phyloP scores from a whole-genome alignment of 2,797 vertebrate genomes.

The Cercopithecus diana region DNA sequence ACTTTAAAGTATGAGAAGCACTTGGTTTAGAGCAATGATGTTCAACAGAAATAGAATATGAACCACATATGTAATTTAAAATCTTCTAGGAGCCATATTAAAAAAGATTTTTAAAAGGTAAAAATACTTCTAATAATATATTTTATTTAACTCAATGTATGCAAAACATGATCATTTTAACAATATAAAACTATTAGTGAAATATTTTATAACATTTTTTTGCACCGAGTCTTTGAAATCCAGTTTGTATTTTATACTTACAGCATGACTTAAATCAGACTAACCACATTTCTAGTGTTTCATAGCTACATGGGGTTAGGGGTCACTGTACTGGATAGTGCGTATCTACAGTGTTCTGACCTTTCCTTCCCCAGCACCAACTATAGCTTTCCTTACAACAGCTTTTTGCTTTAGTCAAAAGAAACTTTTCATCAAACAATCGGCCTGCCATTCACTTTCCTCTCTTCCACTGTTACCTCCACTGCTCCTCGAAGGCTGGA shows the following conservation, averaged over 20 bases:
- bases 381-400: background rate
- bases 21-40: background rate
- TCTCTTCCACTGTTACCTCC: background rate
- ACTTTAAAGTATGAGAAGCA: background rate
- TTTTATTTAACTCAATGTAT: background rate
- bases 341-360: background rate
- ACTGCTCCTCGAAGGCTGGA: background rate
- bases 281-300: background rate
- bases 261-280: background rate
- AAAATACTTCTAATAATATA: constrained; percentile 16
- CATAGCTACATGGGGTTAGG: background rate
- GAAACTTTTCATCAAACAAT: background rate
- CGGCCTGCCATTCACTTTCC: background rate
- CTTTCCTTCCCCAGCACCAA: background rate
- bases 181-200: background rate
- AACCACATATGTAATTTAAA: background rate
- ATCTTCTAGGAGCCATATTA: background rate
- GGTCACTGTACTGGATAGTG: background rate
- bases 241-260: background rate
- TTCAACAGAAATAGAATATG: background rate
- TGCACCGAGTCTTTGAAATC: background rate
- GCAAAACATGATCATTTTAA: background rate
- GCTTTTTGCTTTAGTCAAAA: background rate
- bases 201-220: background rate
- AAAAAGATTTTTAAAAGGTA: background rate